These are phyloP conservation scores for Stenchaetothrips biformis DNA, from an alignment of 2,888 invertebrate genomes.

Conservation along the genomic window DNA sequence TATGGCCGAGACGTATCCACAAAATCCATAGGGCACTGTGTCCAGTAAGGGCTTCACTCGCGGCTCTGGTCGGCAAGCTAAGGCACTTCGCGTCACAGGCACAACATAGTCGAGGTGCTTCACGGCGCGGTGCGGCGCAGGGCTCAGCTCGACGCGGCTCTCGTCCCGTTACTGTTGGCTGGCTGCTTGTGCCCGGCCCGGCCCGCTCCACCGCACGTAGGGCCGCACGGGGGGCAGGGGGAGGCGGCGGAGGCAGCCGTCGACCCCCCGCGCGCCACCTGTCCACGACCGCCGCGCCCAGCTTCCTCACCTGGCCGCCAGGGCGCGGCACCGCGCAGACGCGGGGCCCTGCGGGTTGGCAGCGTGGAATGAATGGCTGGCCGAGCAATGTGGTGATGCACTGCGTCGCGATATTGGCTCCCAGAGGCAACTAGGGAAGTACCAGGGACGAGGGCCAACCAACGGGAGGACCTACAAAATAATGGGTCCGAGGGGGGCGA, in stretches of 20 bases:
- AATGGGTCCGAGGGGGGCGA: no score
- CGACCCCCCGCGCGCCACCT: not conserved
- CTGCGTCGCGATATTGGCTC: no score
- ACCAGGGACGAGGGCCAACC: no score
- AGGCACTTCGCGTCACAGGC: not conserved
- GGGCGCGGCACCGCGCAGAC: not conserved
- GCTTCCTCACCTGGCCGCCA: not conserved
- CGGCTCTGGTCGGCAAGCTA: no score
- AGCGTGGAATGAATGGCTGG: not conserved
- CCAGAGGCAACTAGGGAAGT: no score
- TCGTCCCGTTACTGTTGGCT: conserved; percentile 4
- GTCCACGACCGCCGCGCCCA: not conserved
- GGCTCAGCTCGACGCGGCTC: not conserved
- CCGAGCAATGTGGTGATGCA: no score
- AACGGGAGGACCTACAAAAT: no score
- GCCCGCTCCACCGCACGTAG: not conserved
- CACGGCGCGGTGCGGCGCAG: not conserved
- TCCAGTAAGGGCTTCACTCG: no score
- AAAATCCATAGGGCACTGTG: conserved; percentile 11
- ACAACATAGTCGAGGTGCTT: not conserved
- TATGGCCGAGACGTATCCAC: conserved; percentile 3
- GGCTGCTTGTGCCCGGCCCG: conserved; percentile 25
- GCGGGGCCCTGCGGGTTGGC: not conserved
- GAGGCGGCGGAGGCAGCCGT: conserved; percentile 44
- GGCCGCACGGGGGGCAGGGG: conserved; percentile 33